Percentiles rank a stretch among this genome's conserved stretches.
Conservation (phyloP, 2,888 invertebrate genomes). For the Aporophyla nigra region DNA sequence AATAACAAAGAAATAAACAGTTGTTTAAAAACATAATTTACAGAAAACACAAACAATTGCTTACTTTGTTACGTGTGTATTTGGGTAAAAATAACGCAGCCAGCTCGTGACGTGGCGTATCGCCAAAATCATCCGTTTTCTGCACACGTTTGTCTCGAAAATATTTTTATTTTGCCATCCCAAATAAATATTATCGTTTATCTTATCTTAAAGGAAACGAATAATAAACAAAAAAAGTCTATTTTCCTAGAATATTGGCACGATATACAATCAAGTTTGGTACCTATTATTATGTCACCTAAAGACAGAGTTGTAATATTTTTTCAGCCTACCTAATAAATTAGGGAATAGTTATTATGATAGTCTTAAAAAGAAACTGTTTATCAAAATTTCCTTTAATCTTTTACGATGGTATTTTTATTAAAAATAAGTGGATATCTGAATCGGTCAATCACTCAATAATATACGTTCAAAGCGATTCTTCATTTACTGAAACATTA, state of each 20-base stretch:
- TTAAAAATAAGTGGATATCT: not conserved
- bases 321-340: constrained; percentile 14
- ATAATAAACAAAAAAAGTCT: constrained; percentile 31
- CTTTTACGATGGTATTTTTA: not conserved
- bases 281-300: not conserved
- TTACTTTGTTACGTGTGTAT: constrained; percentile 30
- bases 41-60: constrained; percentile 38
- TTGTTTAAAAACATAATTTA: constrained; percentile 1
- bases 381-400: constrained; percentile 19
- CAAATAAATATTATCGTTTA: constrained; percentile 51
- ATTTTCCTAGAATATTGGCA: constrained; percentile 10
- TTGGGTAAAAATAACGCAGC: constrained; percentile 54
- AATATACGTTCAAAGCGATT: not conserved
- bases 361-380: not conserved
- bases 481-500: not conserved
- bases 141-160: constrained; percentile 37
- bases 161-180: constrained; percentile 56
- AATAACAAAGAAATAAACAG: not conserved
- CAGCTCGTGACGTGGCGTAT: constrained; percentile 64
- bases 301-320: constrained; percentile 10
- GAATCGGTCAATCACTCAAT: not conserved
- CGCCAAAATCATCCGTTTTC: constrained; percentile 59
- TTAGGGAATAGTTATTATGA: constrained; percentile 7
- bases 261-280: not conserved
- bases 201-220: constrained; percentile 50